Evolutionary conservation across 2,113 vertebrate species (phyloP), one percentile per base, ranked within the genome.

Genomic region (Cacatua alba): DNA sequence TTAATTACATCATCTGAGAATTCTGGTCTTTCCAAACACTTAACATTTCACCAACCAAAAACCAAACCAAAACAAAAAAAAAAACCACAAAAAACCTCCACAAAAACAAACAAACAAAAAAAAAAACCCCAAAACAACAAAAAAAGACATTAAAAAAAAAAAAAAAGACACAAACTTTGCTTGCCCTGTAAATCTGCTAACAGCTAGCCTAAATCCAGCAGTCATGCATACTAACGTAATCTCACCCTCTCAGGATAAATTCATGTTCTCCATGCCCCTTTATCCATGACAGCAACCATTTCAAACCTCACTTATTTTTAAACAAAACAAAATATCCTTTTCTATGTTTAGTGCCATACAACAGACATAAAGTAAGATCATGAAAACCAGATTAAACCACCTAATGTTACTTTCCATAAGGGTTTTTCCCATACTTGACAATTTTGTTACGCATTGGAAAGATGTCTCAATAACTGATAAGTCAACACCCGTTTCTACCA

Each of bases 341-440:
- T 52, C 24, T 33, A 0, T 7, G 2, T 31, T 33, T 28, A 64
- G 74, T 3, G 2, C 31, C 6, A 1, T 17, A 35, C 3, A 29
- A 37, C 37, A 31, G 1, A 1, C 10, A 49, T 1, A 7, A 57
- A 79, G 3, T 2, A 48, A 71, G 5, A 43, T 7, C 21, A 41
- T 2, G 4, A 80, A 82, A 72, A 44, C 3, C 20, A 29, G 14
- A 51, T 13, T 12, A 25, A 80, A 88, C 17, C 13, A 52, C 2
- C 9, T 43, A n/a, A 74, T 2, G 0, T 11, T 25, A 17, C 11
- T 59, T 51, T 13, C 8, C 13, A 20, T 3, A 18, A 39, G 1
- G 31, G 53, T 28, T 67, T 68, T 55, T 19, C n/a, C 39, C 25
- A 5, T 2, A 41, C 6, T 31, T 31, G 4, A 4, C 3, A 16